Conservation (phyloP, 2,888 invertebrate species). For the Drosophila mimetica region DNA sequence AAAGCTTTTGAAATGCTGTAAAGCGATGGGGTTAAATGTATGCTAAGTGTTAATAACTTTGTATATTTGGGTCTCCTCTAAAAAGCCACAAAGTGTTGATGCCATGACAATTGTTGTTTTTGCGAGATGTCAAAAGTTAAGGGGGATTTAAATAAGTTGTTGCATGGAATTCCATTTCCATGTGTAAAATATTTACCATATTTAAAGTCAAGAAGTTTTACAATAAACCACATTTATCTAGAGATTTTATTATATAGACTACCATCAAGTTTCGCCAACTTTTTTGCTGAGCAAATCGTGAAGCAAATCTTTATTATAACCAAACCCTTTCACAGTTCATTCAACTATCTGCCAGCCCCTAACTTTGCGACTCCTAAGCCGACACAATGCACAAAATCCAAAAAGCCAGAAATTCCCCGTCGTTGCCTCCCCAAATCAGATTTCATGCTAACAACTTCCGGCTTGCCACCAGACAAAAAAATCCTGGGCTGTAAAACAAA, state of each 20-base stretch:
- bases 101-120: slow-evolving; percentile 10
- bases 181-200: no score
- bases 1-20: background rate
- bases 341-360: slow-evolving; percentile 37
- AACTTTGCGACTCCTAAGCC: slow-evolving; percentile 25
- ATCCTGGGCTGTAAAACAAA: slow-evolving; percentile 8
- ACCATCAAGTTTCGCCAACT: slow-evolving; percentile 23
- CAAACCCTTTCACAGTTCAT: slow-evolving; percentile 41
- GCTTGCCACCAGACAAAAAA: slow-evolving; percentile 20
- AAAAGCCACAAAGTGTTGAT: slow-evolving; percentile 17
- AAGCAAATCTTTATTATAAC: slow-evolving; percentile 31
- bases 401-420: slow-evolving; percentile 46
- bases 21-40: slow-evolving; percentile 12
- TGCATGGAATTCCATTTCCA: no score
- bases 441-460: slow-evolving; percentile 52
- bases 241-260: background rate
- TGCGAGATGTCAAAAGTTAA: slow-evolving; percentile 5
- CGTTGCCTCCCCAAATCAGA: slow-evolving; percentile 41
- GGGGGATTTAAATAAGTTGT: background rate
- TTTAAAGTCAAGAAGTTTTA: background rate
- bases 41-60: slow-evolving; percentile 20
- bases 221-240: slow-evolving; percentile 9
- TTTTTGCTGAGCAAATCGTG: slow-evolving; percentile 22
- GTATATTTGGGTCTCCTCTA: background rate
- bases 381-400: slow-evolving; percentile 37